Conservation (phyloP, 2,797 vertebrate species). For the Scolopax rusticola region DNA sequence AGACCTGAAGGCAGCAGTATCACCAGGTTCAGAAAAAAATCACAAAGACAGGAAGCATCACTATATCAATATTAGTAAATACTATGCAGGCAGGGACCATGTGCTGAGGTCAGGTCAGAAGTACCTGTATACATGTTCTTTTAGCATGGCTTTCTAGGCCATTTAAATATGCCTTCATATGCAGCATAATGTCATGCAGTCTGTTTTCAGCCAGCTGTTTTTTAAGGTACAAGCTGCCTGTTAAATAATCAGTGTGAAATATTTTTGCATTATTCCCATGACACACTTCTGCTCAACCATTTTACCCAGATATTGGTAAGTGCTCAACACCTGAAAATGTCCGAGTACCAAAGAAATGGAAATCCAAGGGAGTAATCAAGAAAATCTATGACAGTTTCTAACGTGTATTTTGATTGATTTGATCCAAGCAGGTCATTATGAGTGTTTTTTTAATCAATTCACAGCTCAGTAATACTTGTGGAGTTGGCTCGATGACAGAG, state of each 20-base stretch:
- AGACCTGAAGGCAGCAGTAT: not conserved
- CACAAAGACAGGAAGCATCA: not conserved
- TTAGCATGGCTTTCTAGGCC: not conserved
- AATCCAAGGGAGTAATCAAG: conserved; percentile 27
- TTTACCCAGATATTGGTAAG: not conserved
- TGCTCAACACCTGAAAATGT: not conserved
- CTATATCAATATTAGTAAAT: not conserved
- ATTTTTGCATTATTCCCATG: not conserved
- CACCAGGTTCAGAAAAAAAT: not conserved
- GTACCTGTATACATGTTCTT: not conserved
- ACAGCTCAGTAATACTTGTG: not conserved
- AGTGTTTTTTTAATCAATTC: conserved; percentile 36
- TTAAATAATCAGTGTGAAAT: not conserved
- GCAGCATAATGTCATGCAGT: not conserved
- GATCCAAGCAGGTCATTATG: conserved; percentile 20
- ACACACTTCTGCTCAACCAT: not conserved
- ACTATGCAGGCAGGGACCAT: rapidly evolving
- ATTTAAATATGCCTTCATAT: not conserved
- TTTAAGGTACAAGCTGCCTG: not conserved
- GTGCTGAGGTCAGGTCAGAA: not conserved
- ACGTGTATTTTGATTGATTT: conserved; percentile 35
- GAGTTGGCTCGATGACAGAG: not conserved
- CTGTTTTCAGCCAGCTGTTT: not conserved
- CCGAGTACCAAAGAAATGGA: conserved; percentile 22
- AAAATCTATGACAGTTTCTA: conserved; percentile 41